phyloP scores from a whole-genome alignment of 2,113 vertebrate genomes.

The Smithornis capensis region DNA sequence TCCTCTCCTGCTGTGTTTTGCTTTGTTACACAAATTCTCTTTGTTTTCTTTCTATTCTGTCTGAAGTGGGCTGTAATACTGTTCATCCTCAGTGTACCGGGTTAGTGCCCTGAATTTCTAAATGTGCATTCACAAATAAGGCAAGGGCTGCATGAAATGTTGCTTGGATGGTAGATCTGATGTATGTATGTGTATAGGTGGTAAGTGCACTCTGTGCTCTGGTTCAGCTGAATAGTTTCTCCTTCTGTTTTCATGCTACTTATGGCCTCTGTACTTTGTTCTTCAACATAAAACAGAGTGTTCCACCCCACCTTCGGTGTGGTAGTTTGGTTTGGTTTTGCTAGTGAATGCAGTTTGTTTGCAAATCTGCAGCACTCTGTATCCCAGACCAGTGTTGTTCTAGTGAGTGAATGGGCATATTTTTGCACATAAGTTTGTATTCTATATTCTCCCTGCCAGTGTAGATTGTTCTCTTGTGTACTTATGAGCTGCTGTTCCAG shows the following conservation, averaged over 20 bases:
- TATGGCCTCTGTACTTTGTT: not conserved
- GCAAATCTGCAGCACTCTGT: not conserved
- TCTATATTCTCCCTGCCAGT: not conserved
- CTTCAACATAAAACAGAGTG: not conserved
- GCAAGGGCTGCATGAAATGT: not conserved
- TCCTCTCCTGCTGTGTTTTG: conserved; percentile 14
- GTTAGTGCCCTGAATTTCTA: not conserved
- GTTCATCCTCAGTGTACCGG: not conserved
- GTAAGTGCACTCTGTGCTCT: not conserved
- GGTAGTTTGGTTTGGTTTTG: not conserved
- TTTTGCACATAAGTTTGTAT: not conserved
- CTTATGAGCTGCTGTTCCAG: not conserved
- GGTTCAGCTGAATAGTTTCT: not conserved
- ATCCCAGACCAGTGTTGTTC: not conserved
- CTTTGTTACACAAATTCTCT: conserved; percentile 20
- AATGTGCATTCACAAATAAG: not conserved
- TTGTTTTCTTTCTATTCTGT: conserved; percentile 9
- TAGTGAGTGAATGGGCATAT: not conserved
- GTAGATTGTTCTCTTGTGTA: not conserved
- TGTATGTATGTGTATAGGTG: not conserved
- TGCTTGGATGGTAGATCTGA: not conserved
- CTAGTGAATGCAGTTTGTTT: not conserved
- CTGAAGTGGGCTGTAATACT: not conserved
- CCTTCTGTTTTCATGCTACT: not conserved
- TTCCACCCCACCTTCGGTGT: not conserved